A percentile compares a stretch with the other conserved stretches of the same genome.
These are phyloP conservation scores for Lepidurus apus DNA, from an alignment of 1,140 invertebrate genomes.

Conservation along the genomic window DNA sequence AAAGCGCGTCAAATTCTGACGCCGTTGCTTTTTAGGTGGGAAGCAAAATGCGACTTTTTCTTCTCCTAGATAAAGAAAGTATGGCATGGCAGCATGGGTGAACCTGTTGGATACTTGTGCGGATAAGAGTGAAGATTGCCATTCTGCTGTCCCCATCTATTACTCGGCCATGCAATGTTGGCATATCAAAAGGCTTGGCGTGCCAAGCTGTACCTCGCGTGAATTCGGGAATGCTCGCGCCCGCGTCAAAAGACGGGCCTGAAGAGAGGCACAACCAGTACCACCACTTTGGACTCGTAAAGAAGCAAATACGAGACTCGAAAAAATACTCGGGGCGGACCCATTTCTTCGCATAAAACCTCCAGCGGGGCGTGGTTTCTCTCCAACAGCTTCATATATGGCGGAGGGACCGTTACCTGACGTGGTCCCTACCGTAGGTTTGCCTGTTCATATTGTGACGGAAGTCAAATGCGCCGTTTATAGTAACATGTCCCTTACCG, in stretches of 20 bases:
- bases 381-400: constrained; percentile 20
- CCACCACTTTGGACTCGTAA: not conserved
- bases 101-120: not conserved
- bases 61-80: not conserved
- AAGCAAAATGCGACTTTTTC: not conserved
- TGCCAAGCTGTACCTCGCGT: constrained; percentile 17
- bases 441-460: not conserved
- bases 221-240: not conserved
- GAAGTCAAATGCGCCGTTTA: not conserved
- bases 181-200: not conserved
- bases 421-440: constrained; percentile 23
- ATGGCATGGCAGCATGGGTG: not conserved
- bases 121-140: not conserved
- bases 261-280: not conserved
- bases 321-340: not conserved
- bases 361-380: not conserved
- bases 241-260: not conserved
- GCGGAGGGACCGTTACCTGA: constrained; percentile 28
- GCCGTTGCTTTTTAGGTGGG: not conserved
- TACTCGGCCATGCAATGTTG: not conserved
- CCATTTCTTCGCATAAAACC: not conserved
- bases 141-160: not conserved
- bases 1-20: not conserved
- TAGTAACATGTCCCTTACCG: not conserved
- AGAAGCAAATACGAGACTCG: not conserved